phyloP scores from a whole-genome alignment of 2,113 vertebrate genomes.

The Phaethon lepturus region DNA sequence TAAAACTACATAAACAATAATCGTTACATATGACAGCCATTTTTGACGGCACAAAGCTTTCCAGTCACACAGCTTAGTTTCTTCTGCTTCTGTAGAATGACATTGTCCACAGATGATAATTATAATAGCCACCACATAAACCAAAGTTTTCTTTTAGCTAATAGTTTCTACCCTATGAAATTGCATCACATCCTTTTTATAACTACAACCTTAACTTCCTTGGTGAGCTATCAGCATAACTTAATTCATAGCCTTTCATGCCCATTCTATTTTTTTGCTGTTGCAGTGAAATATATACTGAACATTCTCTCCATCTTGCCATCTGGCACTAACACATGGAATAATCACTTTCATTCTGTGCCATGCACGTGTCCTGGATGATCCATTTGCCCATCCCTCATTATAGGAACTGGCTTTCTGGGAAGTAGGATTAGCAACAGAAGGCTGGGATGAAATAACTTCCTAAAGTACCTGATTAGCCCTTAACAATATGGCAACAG shows the following conservation, averaged over 20 bases:
- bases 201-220: background rate
- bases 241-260: background rate
- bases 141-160: background rate
- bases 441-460: background rate
- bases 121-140: background rate
- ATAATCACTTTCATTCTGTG: background rate
- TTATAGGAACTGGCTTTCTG: background rate
- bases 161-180: background rate
- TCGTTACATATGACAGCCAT: background rate
- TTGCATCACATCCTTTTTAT: background rate
- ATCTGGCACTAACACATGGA: background rate
- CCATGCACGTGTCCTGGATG: background rate
- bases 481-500: background rate
- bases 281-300: background rate
- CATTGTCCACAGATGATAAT: background rate
- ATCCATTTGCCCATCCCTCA: background rate
- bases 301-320: background rate
- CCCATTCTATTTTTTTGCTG: background rate
- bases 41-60: background rate
- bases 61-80: background rate
- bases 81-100: background rate
- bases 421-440: background rate
- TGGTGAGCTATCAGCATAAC: background rate
- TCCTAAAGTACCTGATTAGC: background rate
- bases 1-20: background rate